Evolutionary conservation across 2,113 vertebrate genomes (phyloP), one percentile per base, ranked within the genome.

Genomic region (Phalacrocorax carbo): DNA sequence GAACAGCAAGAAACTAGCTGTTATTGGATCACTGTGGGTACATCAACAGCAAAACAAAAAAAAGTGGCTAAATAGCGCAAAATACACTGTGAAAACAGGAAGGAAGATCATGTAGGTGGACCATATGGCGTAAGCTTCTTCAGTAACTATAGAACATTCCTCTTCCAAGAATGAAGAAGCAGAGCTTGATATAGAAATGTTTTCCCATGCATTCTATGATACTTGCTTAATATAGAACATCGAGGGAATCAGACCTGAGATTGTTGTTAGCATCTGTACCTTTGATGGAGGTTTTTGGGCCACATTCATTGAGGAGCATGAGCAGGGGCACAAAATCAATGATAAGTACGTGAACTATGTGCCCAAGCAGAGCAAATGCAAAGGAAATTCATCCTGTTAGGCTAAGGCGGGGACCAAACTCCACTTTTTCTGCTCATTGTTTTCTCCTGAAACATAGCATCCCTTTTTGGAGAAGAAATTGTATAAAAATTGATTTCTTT

Each of bases 81-180:
- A 94, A 95, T 93, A 97, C 88, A 96, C 94, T 97, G 94, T 96
- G 96, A 96, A 97, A 96, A 95, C 95, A 93, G 92, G 90, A 95
- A 96, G 92, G 87, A 96, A 96, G 94, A 94, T 55, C 42, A 29
- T 25, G 95, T 96, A 94, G 96, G 96, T 96, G 96, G 42, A 95
- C 93, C 96, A 96, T 95, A 94, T 95, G 96, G 90, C 64, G 48
- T 38, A 78, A 92, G 55, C 16, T 94, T 80, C 92, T 80, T 73
- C 57, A 73, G 71, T 69, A 91, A 86, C 90, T 86, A 42, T 25
- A 77, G 75, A 95, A 92, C n/a, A 34, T 70, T 83, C 54, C 46
- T 88, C 68, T 90, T 79, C 71, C 16, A 34, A 83, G 82, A 93
- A 90, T 52, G 71, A 88, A 85, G 79, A 93, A 76, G 61, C 12